Percentiles rank a stretch among this genome's conserved stretches.
phyloP scores from a whole-genome alignment of 1,140 invertebrate genomes.

The Megalopta genalis region DNA sequence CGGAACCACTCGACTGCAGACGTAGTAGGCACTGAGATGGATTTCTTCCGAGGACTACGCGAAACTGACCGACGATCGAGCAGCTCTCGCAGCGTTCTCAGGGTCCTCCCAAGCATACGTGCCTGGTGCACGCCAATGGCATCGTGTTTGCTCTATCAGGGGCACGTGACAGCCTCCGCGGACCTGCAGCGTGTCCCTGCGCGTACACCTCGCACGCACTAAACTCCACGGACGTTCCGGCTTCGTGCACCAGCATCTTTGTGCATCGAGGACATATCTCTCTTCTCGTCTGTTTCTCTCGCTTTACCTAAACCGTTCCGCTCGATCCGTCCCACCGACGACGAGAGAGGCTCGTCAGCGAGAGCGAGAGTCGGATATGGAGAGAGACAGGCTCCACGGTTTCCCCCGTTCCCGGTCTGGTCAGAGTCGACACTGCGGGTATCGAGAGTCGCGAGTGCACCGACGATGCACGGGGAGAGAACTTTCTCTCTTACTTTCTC shows the following conservation, averaged over 20 bases:
- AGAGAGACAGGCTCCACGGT: no score
- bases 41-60: not conserved
- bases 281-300: constrained; percentile 3
- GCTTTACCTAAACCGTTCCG: not conserved
- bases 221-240: constrained; percentile 31
- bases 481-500: not conserved
- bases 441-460: not conserved
- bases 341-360: not conserved
- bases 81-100: constrained; percentile 36
- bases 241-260: constrained; percentile 59
- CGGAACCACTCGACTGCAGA: not conserved
- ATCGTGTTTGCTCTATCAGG: constrained; percentile 61
- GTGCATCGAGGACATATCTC: constrained; percentile 66
- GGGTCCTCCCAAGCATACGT: constrained; percentile 47
- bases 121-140: constrained; percentile 48
- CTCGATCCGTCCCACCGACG: not conserved
- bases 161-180: constrained; percentile 69
- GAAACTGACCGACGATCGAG: not conserved
- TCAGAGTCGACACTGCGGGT: not conserved
- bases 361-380: not conserved
- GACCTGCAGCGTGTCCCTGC: constrained; percentile 42
- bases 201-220: constrained; percentile 51
- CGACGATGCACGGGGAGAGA: no score
- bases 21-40: constrained; percentile 10
- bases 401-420: not conserved